A percentile compares a stretch with the other conserved stretches of the same genome.
These are phyloP conservation scores for Odiellus spinosus DNA, from an alignment of 2,888 invertebrate species.

Conservation along the genomic window DNA sequence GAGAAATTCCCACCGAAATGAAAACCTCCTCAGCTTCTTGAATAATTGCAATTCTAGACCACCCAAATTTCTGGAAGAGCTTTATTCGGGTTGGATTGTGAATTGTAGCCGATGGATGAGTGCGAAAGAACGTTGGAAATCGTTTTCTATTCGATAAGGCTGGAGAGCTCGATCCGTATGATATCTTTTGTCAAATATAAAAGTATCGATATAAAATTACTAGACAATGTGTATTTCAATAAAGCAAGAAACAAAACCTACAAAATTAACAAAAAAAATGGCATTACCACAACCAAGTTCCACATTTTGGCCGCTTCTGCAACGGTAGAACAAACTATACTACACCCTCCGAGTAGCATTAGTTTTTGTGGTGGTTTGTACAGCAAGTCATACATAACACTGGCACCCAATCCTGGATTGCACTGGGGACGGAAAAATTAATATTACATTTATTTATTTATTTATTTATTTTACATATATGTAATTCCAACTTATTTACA, in stretches of 20 bases:
- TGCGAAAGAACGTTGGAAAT: slow-evolving; percentile 94
- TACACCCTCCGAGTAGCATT: slow-evolving; percentile 88
- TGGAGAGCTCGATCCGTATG: slow-evolving; percentile 97
- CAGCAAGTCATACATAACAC: slow-evolving; percentile 94
- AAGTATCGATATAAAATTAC: background rate
- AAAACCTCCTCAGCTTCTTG: slow-evolving; percentile 98
- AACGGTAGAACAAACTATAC: slow-evolving; percentile 95
- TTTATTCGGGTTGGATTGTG: slow-evolving; percentile 96
- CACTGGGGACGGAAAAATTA: slow-evolving; percentile 48
- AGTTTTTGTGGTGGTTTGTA: slow-evolving; percentile 90
- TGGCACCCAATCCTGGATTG: slow-evolving; percentile 92
- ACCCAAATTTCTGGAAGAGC: slow-evolving; percentile 89
- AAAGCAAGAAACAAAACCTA: no score
- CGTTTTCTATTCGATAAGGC: slow-evolving; percentile 90
- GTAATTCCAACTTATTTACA: no score
- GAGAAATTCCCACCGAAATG: slow-evolving; percentile 54
- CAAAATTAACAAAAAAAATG: no score
- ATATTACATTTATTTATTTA: no score
- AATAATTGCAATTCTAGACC: slow-evolving; percentile 91
- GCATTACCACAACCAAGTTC: slow-evolving; percentile 93
- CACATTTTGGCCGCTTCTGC: slow-evolving; percentile 99
- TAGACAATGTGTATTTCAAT: no score
- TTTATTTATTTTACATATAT: no score
- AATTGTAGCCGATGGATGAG: slow-evolving; percentile 97
- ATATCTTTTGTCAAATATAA: slow-evolving; percentile 48